Evolutionary conservation across 2,888 invertebrate species (phyloP).

Genomic region (Drosophila percnosoma): DNA sequence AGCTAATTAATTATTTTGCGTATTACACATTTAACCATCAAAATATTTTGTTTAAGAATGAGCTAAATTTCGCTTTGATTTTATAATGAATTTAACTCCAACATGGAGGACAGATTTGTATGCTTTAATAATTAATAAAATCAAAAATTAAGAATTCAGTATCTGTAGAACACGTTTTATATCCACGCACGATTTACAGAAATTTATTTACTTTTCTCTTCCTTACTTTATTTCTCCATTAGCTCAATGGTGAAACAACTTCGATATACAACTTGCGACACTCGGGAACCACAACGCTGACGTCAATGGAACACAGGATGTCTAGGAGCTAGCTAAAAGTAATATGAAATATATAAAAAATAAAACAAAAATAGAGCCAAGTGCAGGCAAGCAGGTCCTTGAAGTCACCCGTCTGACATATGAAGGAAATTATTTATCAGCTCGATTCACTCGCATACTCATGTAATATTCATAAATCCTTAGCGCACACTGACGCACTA

Average conservation of each 20-base stretch:
- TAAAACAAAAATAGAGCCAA: neutral
- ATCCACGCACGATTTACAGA: neutral
- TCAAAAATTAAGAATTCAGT: neutral
- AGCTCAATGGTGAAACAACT: conserved; percentile 2
- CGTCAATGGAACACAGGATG: conserved; percentile 38
- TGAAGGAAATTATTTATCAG: conserved; percentile 69
- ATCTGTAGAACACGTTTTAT: neutral
- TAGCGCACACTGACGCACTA: conserved; percentile 34
- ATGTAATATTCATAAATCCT: conserved; percentile 72
- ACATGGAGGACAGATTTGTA: neutral
- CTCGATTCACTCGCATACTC: conserved; percentile 46
- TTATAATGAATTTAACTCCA: neutral
- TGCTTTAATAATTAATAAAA: neutral
- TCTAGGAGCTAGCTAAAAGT: neutral
- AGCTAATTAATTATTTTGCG: neutral
- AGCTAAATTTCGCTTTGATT: neutral
- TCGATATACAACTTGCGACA: neutral
- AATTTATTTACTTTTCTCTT: neutral
- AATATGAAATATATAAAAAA: too few relatives aligned
- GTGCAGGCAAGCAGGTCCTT: conserved; percentile 33
- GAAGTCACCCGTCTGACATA: conserved; percentile 59
- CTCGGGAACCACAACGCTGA: conserved; percentile 23
- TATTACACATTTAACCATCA: neutral
- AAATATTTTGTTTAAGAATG: neutral
- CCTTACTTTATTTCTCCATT: neutral